These are phyloP conservation scores for Erythrolamprus reginae DNA, from an alignment of 2,113 vertebrate species.

Conservation along the genomic window DNA sequence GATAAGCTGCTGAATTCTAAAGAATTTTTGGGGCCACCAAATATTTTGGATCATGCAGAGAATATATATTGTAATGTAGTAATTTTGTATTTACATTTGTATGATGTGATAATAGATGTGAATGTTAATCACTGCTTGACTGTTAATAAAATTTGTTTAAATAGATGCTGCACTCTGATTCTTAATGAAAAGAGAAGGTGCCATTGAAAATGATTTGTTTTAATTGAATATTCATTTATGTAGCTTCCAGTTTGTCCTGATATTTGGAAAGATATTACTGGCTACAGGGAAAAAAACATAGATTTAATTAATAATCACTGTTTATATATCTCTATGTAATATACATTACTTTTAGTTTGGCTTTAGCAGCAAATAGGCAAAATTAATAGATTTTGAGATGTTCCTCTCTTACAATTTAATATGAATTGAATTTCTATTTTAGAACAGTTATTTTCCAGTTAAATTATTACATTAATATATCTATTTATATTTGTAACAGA, in stretches of 20 bases:
- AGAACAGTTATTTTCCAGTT: background rate
- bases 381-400: background rate
- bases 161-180: constrained; percentile 70
- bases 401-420: background rate
- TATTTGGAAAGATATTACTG: background rate
- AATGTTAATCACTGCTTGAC: constrained; percentile 97
- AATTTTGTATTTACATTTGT: constrained; percentile 99
- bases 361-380: background rate
- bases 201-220: constrained; percentile 18
- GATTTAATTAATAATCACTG: background rate
- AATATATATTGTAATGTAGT: constrained; percentile 99
- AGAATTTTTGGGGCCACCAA: constrained; percentile 94
- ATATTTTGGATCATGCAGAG: constrained; percentile 99
- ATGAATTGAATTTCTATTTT: background rate
- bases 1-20: constrained; percentile 95
- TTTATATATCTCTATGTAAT: background rate
- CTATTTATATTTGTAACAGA: background rate
- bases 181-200: constrained; percentile 58
- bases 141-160: constrained; percentile 98
- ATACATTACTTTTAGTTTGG: background rate
- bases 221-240: constrained; percentile 1
- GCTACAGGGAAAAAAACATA: background rate
- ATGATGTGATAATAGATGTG: constrained; percentile 94
- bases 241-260: constrained; percentile 20
- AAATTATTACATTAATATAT: background rate